Conservation (phyloP, 2,113 vertebrate species). For the Cyprinodon brontotheroides region DNA sequence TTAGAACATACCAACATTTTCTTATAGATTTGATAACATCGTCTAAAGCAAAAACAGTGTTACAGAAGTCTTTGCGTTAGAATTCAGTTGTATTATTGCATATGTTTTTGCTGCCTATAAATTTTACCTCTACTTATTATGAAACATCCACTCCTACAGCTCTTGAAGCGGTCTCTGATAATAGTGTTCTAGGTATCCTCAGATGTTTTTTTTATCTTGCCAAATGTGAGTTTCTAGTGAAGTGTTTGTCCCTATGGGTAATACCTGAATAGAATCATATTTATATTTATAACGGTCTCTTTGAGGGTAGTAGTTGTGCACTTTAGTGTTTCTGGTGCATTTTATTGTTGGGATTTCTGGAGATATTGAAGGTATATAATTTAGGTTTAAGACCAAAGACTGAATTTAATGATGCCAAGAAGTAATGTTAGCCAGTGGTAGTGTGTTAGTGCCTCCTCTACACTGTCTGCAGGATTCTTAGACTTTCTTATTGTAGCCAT, state of each 20-base stretch:
- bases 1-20: neutral
- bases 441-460: neutral
- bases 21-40: neutral
- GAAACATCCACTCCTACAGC: neutral
- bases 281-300: neutral
- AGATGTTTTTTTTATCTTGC: neutral
- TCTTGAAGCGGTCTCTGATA: neutral
- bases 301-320: neutral
- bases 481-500: conserved; percentile 43
- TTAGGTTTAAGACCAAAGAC: neutral
- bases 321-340: neutral
- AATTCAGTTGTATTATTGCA: neutral
- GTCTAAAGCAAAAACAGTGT: neutral
- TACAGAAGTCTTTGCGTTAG: neutral
- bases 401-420: neutral
- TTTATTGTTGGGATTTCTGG: neutral
- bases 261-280: neutral
- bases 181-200: neutral
- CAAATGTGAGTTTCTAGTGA: neutral
- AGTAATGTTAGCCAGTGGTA: neutral
- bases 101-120: neutral
- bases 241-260: neutral
- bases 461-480: conserved; percentile 2
- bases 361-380: neutral
- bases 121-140: neutral